Conservation (phyloP, 2,797 vertebrate genomes). For the Limnodromus scolopaceus region DNA sequence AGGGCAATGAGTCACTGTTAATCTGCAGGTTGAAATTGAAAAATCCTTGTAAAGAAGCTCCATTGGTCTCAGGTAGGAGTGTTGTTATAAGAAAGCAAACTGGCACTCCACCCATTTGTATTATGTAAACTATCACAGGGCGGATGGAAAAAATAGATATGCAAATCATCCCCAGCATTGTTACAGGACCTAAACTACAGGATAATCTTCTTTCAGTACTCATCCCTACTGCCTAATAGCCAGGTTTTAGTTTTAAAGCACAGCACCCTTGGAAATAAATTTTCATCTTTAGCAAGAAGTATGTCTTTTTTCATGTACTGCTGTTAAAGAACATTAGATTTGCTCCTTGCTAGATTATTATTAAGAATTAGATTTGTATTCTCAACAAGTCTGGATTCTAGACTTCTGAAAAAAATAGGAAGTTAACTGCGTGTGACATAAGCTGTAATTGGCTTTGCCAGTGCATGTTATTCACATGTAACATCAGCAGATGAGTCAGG, state of each 20-base stretch:
- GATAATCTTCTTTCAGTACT: neutral
- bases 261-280: neutral
- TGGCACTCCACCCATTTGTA: neutral
- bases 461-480: neutral
- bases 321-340: neutral
- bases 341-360: neutral
- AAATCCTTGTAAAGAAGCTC: neutral
- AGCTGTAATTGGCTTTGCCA: neutral
- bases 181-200: neutral
- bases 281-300: neutral
- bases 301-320: neutral
- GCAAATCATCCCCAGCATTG: neutral
- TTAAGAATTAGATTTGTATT: neutral
- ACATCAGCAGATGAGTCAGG: neutral
- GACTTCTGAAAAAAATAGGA: neutral
- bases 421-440: neutral
- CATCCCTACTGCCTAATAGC: neutral
- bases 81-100: neutral
- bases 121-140: neutral
- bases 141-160: neutral
- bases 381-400: neutral
- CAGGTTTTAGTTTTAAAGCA: neutral
- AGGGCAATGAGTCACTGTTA: neutral
- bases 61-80: neutral
- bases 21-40: neutral